phyloP scores from a whole-genome alignment of 2,888 invertebrate species.

The Drosophila robusta region DNA sequence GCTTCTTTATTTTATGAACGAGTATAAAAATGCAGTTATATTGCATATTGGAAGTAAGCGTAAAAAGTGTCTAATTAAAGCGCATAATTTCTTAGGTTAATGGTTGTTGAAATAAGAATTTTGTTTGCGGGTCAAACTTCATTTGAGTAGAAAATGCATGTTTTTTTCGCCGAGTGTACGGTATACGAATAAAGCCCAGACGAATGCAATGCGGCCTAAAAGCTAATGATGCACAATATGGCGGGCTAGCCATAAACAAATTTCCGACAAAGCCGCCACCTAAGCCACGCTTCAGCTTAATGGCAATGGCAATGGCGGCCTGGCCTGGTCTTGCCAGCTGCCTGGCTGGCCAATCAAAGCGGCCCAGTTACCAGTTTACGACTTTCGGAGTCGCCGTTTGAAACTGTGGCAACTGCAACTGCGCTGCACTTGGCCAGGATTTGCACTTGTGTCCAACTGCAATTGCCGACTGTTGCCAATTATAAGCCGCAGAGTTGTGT shows the following conservation, averaged over 20 bases:
- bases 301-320: constrained; percentile 53
- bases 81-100: too few relatives aligned
- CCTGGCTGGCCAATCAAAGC: constrained; percentile 68
- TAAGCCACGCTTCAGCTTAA: constrained; percentile 50
- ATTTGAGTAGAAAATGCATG: background rate
- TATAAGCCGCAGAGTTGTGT: constrained; percentile 35
- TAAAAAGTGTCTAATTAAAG: too few relatives aligned
- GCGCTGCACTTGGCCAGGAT: constrained; percentile 44
- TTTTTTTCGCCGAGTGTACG: constrained; percentile 5
- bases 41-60: too few relatives aligned
- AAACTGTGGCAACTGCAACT: constrained; percentile 16
- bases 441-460: constrained; percentile 13
- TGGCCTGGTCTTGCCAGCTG: constrained; percentile 24
- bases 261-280: constrained; percentile 42
- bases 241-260: constrained; percentile 52
- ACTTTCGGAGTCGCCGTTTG: background rate
- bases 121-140: too few relatives aligned
- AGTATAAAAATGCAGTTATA: too few relatives aligned
- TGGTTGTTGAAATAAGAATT: too few relatives aligned
- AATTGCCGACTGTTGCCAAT: constrained; percentile 41
- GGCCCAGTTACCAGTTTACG: constrained; percentile 65
- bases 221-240: constrained; percentile 67
- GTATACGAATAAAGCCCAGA: constrained; percentile 30
- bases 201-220: constrained; percentile 24
- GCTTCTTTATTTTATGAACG: too few relatives aligned